phyloP scores from a whole-genome alignment of 2,888 invertebrate species.

The Desoria tigrina region DNA sequence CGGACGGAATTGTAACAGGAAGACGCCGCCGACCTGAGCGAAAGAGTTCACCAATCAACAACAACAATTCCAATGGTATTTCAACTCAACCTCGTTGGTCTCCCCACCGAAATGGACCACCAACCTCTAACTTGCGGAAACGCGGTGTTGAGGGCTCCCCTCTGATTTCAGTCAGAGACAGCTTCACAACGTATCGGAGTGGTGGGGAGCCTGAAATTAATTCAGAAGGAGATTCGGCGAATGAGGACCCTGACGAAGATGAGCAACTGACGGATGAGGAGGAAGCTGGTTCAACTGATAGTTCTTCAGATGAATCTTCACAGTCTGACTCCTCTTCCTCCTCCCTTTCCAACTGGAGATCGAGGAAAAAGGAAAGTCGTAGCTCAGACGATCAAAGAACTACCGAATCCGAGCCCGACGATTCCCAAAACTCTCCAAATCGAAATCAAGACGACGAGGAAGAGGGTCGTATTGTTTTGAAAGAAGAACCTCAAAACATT shows the following conservation, averaged over 20 bases:
- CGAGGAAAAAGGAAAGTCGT: slow-evolving; percentile 49
- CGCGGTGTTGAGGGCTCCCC: no score
- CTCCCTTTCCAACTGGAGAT: slow-evolving; percentile 23
- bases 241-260: slow-evolving; percentile 36
- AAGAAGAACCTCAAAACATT: slow-evolving; percentile 11
- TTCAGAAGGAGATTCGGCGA: slow-evolving; percentile 27
- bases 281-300: slow-evolving; percentile 8
- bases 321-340: slow-evolving; percentile 1
- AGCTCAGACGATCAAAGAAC: slow-evolving; percentile 4
- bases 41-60: no score
- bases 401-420: background rate
- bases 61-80: no score
- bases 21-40: no score
- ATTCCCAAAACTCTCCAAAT: slow-evolving; percentile 18
- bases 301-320: background rate
- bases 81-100: no score
- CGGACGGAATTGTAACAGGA: no score
- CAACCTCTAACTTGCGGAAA: no score
- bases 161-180: no score
- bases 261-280: slow-evolving; percentile 32
- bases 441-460: slow-evolving; percentile 1
- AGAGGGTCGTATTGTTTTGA: slow-evolving; percentile 18
- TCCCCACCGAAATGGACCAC: no score
- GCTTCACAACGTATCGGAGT: slow-evolving; percentile 60
- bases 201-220: slow-evolving; percentile 43